Evolutionary conservation across 2,113 vertebrate genomes (phyloP), one percentile per base, ranked within the genome.

Genomic region (Eclectus roratus): DNA sequence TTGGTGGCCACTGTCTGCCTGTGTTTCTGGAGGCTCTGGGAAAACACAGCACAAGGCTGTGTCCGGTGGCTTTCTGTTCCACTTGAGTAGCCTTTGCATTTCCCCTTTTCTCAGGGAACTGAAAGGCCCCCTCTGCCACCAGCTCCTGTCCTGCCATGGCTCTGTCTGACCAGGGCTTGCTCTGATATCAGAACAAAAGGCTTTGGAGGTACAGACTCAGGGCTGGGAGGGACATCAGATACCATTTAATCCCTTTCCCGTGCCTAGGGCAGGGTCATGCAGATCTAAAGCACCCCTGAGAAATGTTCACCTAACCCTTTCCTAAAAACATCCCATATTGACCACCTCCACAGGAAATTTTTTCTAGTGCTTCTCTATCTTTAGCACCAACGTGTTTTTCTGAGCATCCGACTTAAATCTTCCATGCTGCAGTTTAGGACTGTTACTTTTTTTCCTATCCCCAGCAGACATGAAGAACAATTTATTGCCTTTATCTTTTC

Each of bases 401-500:
- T 56, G 69, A 94, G 13, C 23, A 50, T 37, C 33, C 35, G 41
- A 52, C 44, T 85, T 82, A 49, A 80, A 80, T 61, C 74, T 88
- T 69, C 53, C 44, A 19, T 11, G 7, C 33, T 80, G 71, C 49
- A 73, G 10, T 85, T 82, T 49, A 79, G 72, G 77, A 72, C 52
- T 74, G 7, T 66, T 63, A 27, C 37, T 83, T 74, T 80, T 91
- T 37, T 71, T 78, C 18, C 72, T 53, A 66, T 63, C n/a, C 37
- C 31, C 77, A 83, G 44, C 49, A 82, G 55, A 49, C 44, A 60
- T 0, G 0, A 79, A 44, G 65, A 81, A 21, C 11, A 66, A 89
- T 86, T 91, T 88, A 70, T n/a, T 58, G 76, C 28, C 66, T 66
- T 88, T 43, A 37, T 73, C 55, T 39, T 80, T 41, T 50, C 80